Percentiles rank a stretch among this genome's conserved stretches.
Conservation (phyloP, 2,888 invertebrate genomes). For the Thecophora atra region DNA sequence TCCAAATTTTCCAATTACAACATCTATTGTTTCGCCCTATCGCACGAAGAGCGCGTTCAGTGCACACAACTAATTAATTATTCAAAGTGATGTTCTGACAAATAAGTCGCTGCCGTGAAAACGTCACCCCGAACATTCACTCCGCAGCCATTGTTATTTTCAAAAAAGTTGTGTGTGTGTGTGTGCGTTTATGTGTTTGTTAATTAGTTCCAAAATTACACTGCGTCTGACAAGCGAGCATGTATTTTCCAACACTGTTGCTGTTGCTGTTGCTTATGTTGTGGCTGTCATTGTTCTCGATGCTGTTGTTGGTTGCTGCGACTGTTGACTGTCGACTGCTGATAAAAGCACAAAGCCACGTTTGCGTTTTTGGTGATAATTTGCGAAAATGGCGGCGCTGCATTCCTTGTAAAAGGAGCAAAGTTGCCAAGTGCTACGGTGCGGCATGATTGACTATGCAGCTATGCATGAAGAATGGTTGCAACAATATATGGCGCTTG, state of each 20-base stretch:
- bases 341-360: neutral
- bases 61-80: slow-evolving; percentile 29
- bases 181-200: neutral
- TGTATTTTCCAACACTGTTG: slow-evolving; percentile 4
- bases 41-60: slow-evolving; percentile 10
- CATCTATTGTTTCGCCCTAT: neutral
- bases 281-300: neutral
- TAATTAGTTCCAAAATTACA: neutral
- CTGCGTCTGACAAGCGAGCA: slow-evolving; percentile 6
- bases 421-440: neutral
- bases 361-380: neutral
- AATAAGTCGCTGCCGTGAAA: slow-evolving; percentile 24
- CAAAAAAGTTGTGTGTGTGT: slow-evolving; percentile 15
- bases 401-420: neutral
- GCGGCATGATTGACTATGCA: neutral
- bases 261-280: neutral
- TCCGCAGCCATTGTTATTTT: neutral
- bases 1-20: too few relatives aligned
- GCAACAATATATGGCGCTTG: too few relatives aligned
- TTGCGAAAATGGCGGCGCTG: neutral
- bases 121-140: neutral
- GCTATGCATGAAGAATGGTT: neutral
- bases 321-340: neutral
- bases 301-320: neutral
- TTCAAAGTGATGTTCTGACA: slow-evolving; percentile 31